Conservation (phyloP, 2,797 vertebrate genomes). For the Agapornis canus region DNA sequence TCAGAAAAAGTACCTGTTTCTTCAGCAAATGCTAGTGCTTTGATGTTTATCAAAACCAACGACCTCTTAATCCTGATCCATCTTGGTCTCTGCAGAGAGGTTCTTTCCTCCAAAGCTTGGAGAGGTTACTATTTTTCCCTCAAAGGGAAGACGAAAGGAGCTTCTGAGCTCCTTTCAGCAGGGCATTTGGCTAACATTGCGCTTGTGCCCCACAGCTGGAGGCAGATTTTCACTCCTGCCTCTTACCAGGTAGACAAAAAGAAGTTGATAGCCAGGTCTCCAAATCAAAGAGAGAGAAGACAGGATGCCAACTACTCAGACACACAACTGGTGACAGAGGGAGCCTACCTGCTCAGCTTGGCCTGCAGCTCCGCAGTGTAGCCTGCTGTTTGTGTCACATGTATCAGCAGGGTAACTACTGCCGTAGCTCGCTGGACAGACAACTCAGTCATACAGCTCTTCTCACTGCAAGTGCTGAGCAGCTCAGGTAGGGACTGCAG, state of each 20-base stretch:
- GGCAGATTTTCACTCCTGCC: not conserved
- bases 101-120: not conserved
- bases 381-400: conserved; percentile 87
- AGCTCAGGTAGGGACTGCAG: conserved; percentile 80
- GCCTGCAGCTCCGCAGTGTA: conserved; percentile 81
- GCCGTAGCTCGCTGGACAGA: conserved; percentile 82
- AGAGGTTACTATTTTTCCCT: not conserved
- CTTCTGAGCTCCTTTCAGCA: not conserved
- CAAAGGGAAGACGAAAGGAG: not conserved
- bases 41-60: not conserved
- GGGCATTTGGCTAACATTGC: not conserved
- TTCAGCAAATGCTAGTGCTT: conserved; percentile 12
- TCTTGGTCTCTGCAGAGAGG: not conserved
- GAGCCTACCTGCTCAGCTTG: conserved; percentile 66
- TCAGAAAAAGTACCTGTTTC: not conserved
- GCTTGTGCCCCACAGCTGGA: not conserved
- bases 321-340: not conserved
- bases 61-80: not conserved
- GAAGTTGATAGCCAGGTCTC: not conserved
- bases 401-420: conserved; percentile 86
- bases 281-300: not conserved
- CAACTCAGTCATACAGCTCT: conserved; percentile 61
- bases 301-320: not conserved
- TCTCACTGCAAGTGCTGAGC: conserved; percentile 14
- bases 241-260: not conserved